Base-by-base conservation (phyloP, 2,888 invertebrate species). In the Eumacrocentrus americanus region DNA sequence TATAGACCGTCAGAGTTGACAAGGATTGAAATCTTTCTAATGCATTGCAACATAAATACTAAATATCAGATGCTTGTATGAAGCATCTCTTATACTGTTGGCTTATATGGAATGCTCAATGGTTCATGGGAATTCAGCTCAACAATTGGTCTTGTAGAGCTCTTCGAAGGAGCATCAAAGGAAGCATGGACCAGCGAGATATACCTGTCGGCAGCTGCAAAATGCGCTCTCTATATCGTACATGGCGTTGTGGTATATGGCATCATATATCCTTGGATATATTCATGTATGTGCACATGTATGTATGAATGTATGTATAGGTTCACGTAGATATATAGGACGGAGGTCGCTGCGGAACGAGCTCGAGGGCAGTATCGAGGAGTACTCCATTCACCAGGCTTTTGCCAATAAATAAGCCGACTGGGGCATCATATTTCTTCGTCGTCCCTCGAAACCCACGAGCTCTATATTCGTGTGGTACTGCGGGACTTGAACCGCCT, bases 351-450 rank as follows among this genome's bases (percentile, higher is more conserved):
- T 46, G 52, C 50, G 59, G n/a, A n/a, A 55, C 52, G 53, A n/a
- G 50, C 55, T 55, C 50, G 42, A 25, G 29, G 46, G 35, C 40
- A 51, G 54, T 35, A 62, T 37, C 58, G 50, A 40, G 35, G 25
- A 18, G 23, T 44, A 47, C 52, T 65, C 62, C 53, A 66, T 68
- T 69, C 64, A 68, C 55, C 55, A 59, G 57, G 67, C 66, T 66
- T 68, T 67, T 57, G 63, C 63, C 71, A 68, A 73, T 74, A 74
- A 73, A 74, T 75, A 74, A 73, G 65, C 70, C 69, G 66, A 67
- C 62, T 68, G 58, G 60, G 62, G 59, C 66, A 68, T 71, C 74
- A 71, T 75, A 72, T 72, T 74, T 75, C 74, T 74, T 74, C 67
- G 69, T 67, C 67, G 67, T 48, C 50, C 29, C 29, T 29, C 29